phyloP scores from a whole-genome alignment of 2,888 invertebrate species.

The Dione juno region DNA sequence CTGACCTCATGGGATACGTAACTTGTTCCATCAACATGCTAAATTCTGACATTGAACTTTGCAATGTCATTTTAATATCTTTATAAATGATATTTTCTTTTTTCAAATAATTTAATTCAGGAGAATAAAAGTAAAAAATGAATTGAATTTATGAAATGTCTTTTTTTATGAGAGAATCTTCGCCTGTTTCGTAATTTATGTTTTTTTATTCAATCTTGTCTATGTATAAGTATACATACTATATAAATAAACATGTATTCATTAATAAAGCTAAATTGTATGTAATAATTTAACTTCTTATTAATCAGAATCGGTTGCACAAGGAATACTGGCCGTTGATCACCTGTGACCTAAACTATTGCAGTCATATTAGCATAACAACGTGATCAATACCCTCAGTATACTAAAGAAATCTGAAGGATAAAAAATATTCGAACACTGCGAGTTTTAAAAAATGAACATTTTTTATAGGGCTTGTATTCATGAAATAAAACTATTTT shows the following conservation, averaged over 20 bases:
- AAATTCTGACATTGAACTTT: slow-evolving; percentile 60
- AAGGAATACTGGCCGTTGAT: slow-evolving; percentile 74
- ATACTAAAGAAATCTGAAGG: background rate
- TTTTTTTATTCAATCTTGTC: too few species aligned
- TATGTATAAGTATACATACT: too few species aligned
- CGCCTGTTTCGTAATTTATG: too few species aligned
- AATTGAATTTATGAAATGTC: background rate
- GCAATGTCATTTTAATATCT: slow-evolving; percentile 41
- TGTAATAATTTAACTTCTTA: background rate
- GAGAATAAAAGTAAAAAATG: background rate
- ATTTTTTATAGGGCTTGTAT: too few species aligned
- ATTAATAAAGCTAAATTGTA: background rate
- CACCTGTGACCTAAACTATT: slow-evolving; percentile 74
- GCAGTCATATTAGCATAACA: slow-evolving; percentile 55
- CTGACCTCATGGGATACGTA: slow-evolving; percentile 72
- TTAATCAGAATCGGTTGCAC: slow-evolving; percentile 44
- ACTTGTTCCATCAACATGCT: slow-evolving; percentile 52
- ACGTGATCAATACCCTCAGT: slow-evolving; percentile 35
- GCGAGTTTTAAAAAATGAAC: too few species aligned
- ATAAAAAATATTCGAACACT: background rate
- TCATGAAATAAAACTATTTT: too few species aligned
- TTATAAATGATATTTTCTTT: background rate
- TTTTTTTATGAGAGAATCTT: background rate
- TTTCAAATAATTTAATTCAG: background rate
- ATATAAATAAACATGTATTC: too few species aligned